Conservation (phyloP, 1,140 invertebrate genomes). For the Schlechtendalia chinensis region DNA sequence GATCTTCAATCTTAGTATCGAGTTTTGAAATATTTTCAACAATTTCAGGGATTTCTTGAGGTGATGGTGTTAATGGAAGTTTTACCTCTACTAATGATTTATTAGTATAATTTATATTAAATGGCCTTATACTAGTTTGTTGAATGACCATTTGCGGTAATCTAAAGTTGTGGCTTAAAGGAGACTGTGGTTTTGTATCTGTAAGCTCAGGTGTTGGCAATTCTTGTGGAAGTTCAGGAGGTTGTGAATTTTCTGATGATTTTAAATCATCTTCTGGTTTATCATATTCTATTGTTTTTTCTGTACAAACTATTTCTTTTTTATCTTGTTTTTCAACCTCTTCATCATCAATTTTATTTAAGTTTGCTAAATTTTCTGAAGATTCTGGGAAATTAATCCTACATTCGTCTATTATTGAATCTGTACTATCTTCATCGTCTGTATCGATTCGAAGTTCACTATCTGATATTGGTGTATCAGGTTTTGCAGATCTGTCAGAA, state of each 20-base stretch:
- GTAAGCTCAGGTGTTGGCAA: background rate
- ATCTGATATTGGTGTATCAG: conserved; percentile 80
- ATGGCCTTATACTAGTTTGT: conserved; percentile 29
- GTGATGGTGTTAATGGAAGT: background rate
- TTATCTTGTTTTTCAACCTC: conserved; percentile 26
- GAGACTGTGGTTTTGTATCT: conserved; percentile 21
- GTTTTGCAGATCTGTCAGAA: conserved; percentile 75
- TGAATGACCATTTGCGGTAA: conserved; percentile 46
- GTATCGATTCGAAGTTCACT: conserved; percentile 82
- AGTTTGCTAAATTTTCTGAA: conserved; percentile 59
- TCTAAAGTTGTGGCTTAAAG: conserved; percentile 45
- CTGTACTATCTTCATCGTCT: conserved; percentile 74
- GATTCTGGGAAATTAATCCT: conserved; percentile 55
- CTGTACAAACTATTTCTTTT: background rate
- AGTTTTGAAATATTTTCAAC: background rate
- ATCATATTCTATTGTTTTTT: conserved; percentile 24
- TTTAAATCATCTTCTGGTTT: background rate
- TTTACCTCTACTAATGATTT: conserved; percentile 39
- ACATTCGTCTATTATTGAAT: conserved; percentile 56
- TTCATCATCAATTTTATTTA: conserved; percentile 49
- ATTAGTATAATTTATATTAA: conserved; percentile 36
- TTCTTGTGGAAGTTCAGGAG: conserved; percentile 11
- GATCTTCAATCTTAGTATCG: conserved; percentile 27
- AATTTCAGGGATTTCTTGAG: conserved; percentile 15
- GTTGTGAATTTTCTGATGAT: background rate